Conservation (phyloP, 2,797 vertebrate genomes). For the Triplophysa bombifrons region DNA sequence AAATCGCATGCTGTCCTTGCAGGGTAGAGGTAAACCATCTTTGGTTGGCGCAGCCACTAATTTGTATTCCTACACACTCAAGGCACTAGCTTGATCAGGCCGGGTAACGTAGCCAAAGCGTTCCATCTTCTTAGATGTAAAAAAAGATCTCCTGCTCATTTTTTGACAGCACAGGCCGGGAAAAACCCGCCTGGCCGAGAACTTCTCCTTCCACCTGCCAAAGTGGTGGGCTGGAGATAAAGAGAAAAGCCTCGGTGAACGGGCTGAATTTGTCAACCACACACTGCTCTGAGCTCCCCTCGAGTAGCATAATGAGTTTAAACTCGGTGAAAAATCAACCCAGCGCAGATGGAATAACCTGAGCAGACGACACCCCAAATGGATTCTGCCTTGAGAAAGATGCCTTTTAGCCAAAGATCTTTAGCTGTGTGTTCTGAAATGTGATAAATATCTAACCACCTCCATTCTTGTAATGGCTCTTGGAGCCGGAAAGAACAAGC, state of each 20-base stretch:
- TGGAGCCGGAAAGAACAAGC: constrained; percentile 55
- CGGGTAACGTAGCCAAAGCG: constrained; percentile 47
- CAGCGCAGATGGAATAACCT: constrained; percentile 51
- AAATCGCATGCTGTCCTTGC: constrained; percentile 65
- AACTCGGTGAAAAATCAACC: constrained; percentile 54
- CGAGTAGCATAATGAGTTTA: constrained; percentile 58
- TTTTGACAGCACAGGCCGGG: constrained; percentile 53
- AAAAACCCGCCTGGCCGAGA: constrained; percentile 43
- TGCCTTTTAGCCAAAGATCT: constrained; percentile 60
- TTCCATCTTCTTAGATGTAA: constrained; percentile 61
- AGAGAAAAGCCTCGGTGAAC: constrained; percentile 53
- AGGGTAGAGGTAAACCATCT: constrained; percentile 56
- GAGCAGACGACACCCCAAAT: constrained; percentile 59
- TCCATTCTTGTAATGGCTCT: constrained; percentile 60
- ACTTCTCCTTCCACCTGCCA: constrained; percentile 37
- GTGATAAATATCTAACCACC: constrained; percentile 64
- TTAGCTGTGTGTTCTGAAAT: constrained; percentile 61
- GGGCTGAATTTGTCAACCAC: constrained; percentile 55
- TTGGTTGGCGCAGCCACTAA: constrained; percentile 45
- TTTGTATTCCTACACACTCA: constrained; percentile 64
- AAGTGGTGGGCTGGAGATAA: constrained; percentile 39
- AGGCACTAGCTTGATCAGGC: constrained; percentile 51
- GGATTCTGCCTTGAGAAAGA: constrained; percentile 59
- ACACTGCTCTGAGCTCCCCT: constrained; percentile 40
- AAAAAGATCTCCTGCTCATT: constrained; percentile 57